Evolutionary conservation across 2,113 vertebrate species (phyloP), one percentile per base, ranked within the genome.

Genomic region (Scatophagus argus): DNA sequence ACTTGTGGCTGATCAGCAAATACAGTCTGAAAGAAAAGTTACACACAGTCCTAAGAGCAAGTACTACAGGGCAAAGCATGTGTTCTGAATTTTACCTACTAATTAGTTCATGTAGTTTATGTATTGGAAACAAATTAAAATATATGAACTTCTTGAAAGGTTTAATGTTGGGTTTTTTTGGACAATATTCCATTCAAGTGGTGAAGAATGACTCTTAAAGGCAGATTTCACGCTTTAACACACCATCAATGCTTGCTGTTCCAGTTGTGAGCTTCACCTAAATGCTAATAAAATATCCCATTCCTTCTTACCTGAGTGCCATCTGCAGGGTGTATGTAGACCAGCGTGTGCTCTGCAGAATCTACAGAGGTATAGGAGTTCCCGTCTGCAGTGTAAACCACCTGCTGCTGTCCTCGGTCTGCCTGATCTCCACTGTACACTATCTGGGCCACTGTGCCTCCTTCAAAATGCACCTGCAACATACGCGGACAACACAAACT

Each of bases 1-100:
- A 99, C 97, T 88, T 99, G 98, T 67, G 97, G 96, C 49, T 98
- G 97, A 89, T 99, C 98, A 90, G 97, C 95, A 93, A 99, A 99
- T 74, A 99, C 96, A 73, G 96, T 91, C 98, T 99, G 76, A 27
- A 59, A 85, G 19, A 73, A 58, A 69, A 16, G 34, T 46, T 43
- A 0, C 43, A 63, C 10, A 51, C 47, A 38, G 13, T 13, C 19
- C 7, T 8, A 29, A 44, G 32, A 11, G 36, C 2, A 41, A 8
- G 19, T 25, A 6, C 7, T 16, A 16, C 52, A 41, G 11, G 32
- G 23, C 29, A 2, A 5, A 25, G 19, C 11, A 19, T 7, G 19
- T 41, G 8, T 44, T 44, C 8, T n/a, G 2, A 6, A 44, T 61
- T 52, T 31, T 27, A 54, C 9, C 59, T 7, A 19, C 17, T 17